Percentiles rank a stretch among this genome's conserved stretches.
Conservation (phyloP, 2,888 invertebrate species). For the Ornithoptera alexandrae region DNA sequence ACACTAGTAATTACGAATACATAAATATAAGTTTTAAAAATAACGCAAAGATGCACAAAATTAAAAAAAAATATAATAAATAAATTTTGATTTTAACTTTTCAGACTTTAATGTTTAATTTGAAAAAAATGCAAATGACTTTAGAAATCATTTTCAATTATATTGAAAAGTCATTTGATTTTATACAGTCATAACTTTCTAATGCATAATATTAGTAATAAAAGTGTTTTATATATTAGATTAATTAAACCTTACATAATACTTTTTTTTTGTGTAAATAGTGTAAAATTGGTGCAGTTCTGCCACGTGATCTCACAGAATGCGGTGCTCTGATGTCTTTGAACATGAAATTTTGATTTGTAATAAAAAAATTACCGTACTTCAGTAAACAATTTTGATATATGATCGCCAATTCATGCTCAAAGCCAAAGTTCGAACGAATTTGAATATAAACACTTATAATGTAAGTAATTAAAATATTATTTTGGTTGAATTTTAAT, state of each 20-base stretch:
- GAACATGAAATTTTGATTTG: conserved; percentile 19
- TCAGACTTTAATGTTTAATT: not conserved
- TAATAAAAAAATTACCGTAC: conserved; percentile 3
- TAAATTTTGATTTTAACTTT: not conserved
- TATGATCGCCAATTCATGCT: conserved; percentile 28
- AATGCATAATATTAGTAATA: not conserved
- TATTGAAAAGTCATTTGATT: no score
- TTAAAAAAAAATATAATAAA: not conserved
- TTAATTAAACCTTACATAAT: not conserved
- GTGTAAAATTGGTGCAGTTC: conserved; percentile 18
- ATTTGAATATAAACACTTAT: not conserved
- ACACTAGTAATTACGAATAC: not conserved
- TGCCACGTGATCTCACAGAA: conserved; percentile 14
- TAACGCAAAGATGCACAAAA: not conserved
- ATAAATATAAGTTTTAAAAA: not conserved
- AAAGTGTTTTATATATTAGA: not conserved
- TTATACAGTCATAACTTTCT: not conserved
- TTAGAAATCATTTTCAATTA: no score
- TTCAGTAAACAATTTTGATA: conserved; percentile 17
- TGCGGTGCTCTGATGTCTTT: conserved; percentile 28
- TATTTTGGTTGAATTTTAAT: not conserved
- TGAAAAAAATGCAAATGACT: no score
- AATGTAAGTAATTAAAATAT: not conserved
- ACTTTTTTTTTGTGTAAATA: not conserved
- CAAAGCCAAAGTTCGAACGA: conserved; percentile 8